Evolutionary conservation across 2,113 vertebrate species (phyloP).

Genomic region (Drymodes brunneopygia): DNA sequence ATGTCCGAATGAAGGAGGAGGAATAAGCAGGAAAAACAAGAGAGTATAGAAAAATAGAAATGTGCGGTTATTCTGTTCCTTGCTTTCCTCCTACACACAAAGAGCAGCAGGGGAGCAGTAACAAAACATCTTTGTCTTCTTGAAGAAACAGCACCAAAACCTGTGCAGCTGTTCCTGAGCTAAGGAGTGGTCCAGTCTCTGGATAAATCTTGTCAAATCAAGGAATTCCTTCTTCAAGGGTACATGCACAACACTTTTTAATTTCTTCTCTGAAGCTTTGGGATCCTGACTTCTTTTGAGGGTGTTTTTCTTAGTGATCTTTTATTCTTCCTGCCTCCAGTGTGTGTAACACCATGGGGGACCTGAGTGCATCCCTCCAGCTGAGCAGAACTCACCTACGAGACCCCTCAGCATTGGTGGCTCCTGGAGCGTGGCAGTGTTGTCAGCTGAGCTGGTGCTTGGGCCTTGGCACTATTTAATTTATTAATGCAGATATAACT

Average conservation of each 20-base stretch:
- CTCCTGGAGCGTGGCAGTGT: not conserved
- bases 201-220: not conserved
- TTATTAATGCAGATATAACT: not conserved
- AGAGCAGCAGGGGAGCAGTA: not conserved
- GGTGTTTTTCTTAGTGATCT: not conserved
- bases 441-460: not conserved
- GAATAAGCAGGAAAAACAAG: not conserved
- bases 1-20: not conserved
- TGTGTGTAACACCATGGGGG: accelerated
- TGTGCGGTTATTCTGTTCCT: not conserved
- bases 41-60: not conserved
- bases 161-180: not conserved
- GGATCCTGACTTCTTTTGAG: not conserved
- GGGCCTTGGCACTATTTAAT: not conserved
- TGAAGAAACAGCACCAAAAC: not conserved
- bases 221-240: not conserved
- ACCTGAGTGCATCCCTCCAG: not conserved
- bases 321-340: not conserved
- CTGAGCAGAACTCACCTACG: not conserved
- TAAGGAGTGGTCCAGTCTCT: not conserved
- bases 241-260: not conserved
- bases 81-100: not conserved
- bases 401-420: not conserved
- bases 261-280: not conserved
- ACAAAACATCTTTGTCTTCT: not conserved